phyloP scores from a whole-genome alignment of 2,113 vertebrate species.

The Tragulus kanchil region DNA sequence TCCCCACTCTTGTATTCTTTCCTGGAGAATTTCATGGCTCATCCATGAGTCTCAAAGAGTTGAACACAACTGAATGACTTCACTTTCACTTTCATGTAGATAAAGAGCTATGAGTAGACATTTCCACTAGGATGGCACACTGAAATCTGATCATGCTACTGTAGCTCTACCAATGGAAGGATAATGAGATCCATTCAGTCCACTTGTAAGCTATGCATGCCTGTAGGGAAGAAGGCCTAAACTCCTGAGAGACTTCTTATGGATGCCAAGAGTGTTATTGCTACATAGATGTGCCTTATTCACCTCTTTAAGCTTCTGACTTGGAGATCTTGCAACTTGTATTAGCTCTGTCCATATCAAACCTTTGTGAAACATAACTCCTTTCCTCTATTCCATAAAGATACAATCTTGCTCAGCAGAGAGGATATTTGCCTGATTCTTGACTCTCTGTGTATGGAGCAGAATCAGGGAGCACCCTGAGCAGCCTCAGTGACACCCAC shows the following conservation, averaged over 20 bases:
- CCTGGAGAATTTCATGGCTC: too few species aligned
- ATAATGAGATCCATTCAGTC: background rate
- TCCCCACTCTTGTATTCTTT: too few species aligned
- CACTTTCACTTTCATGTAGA: background rate
- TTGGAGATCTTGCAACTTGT: background rate
- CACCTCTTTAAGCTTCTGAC: background rate
- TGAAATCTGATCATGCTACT: background rate
- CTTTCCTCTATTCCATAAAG: background rate
- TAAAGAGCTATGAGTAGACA: background rate
- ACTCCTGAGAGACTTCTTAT: background rate
- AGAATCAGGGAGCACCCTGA: background rate
- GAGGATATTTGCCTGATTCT: background rate
- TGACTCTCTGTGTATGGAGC: fast-evolving
- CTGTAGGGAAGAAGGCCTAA: too few species aligned
- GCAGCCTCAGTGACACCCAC: background rate
- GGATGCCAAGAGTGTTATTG: background rate
- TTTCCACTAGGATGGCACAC: background rate
- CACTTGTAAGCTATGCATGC: background rate
- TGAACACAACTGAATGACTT: too few species aligned
- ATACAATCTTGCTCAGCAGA: background rate
- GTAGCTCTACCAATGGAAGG: background rate
- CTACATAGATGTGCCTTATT: background rate
- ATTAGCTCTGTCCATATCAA: background rate
- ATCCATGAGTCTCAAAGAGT: too few species aligned
- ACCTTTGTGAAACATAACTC: background rate